phyloP scores from a whole-genome alignment of 2,888 invertebrate genomes.

The Ametastegia equiseti region DNA sequence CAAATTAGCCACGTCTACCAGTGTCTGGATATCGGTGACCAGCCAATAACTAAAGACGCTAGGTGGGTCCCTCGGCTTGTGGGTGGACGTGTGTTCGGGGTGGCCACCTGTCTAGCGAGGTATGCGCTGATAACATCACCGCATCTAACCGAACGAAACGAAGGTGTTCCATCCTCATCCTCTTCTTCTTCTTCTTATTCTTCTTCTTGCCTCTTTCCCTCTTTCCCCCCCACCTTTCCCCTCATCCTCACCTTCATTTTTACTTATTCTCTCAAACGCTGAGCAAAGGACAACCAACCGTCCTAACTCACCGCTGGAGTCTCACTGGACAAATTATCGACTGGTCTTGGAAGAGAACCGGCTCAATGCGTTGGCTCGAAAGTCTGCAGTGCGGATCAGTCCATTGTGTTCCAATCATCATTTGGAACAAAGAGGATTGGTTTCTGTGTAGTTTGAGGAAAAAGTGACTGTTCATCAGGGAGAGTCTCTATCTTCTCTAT shows the following conservation, averaged over 20 bases:
- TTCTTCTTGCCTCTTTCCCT: conserved; percentile 34
- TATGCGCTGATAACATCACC: conserved; percentile 73
- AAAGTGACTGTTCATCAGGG: background rate
- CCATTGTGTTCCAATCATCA: too few species aligned
- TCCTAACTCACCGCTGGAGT: conserved; percentile 71
- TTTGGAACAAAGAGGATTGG: too few species aligned
- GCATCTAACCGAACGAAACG: conserved; percentile 62
- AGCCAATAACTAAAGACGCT: conserved; percentile 42
- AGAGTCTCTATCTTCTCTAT: background rate
- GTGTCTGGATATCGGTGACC: conserved; percentile 53
- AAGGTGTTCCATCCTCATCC: conserved; percentile 55
- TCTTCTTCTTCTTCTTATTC: conserved; percentile 26
- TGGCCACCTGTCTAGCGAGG: conserved; percentile 74
- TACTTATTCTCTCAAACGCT: conserved; percentile 61
- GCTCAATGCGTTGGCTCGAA: too few species aligned
- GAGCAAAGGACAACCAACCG: conserved; percentile 73
- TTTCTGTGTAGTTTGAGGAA: too few species aligned
- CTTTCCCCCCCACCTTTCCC: conserved; percentile 46
- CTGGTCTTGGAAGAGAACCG: background rate
- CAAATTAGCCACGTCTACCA: conserved; percentile 62
- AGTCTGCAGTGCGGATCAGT: too few species aligned
- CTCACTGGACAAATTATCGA: conserved; percentile 63
- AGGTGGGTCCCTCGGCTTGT: conserved; percentile 34
- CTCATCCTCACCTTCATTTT: conserved; percentile 33
- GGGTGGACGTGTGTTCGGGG: conserved; percentile 59